Base-by-base conservation (phyloP, 2,888 invertebrate species). In the Rotaria sp. region DNA sequence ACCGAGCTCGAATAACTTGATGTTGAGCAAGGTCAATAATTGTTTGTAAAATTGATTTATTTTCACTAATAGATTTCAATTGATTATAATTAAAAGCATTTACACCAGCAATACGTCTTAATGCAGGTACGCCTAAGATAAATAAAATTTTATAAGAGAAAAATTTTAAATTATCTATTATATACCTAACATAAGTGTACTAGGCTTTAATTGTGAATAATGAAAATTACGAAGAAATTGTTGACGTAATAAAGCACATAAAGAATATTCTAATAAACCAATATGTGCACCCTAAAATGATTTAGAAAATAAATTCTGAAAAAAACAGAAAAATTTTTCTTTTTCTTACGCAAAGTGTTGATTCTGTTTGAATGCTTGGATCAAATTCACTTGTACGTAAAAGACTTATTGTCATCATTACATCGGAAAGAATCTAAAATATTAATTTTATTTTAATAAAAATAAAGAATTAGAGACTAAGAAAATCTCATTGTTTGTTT, bases 191-290 rank as follows among this genome's bases (percentile, higher is more conserved):
- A 80, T 80, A 26, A 80, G 45, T 45, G 80, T 80, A n/a, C 80
- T 80, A 11, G 80, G 80, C 15, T 80, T 80, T 45, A 80, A 45
- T 80, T 26, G 80, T 80, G 80, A 80, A 80, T 80, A 80, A n/a
- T 80, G 80, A 35, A 45, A 80, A n/a, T 80, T 80, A 13, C 80
- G 80, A 80, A 80, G 15, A 80, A 45, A 80, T 45, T 80, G 80
- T 80, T 80, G 80, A 26, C 80, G 80, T n/a, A 80, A n/a, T 45
- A 80, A 26, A 21, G 80, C 80, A 80, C 80, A 80, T n/a, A 80
- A 45, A 41, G 80, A 45, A 80, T 80, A 45, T 45, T 80, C 80
- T 80, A 80, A 80, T 13, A 80, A 26, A n/a, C 80, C 80, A 45
- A 80, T 45, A n/a, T 80, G 45, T n/a, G 80, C 45, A 45, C 80